A percentile compares a stretch with the other conserved stretches of the same genome.
Evolutionary conservation across 2,888 invertebrate genomes (phyloP).

Genomic region (Diabrotica balteata): DNA sequence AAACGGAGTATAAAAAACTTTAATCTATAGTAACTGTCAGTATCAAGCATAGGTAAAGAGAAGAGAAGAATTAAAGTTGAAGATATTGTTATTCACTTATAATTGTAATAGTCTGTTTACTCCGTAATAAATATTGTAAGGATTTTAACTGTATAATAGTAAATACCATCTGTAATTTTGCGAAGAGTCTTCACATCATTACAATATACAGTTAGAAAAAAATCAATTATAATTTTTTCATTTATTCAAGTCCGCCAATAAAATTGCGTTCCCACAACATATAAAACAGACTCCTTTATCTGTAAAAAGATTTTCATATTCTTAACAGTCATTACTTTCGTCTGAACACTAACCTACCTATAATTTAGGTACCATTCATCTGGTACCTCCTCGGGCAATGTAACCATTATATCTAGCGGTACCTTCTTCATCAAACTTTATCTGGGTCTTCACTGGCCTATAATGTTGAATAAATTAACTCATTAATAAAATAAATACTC

Average conservation of each 20-base stretch:
- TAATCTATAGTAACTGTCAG: too few relatives aligned
- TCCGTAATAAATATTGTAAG: too few relatives aligned
- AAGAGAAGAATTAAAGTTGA: too few relatives aligned
- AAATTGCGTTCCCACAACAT: neutral
- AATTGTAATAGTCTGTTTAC: too few relatives aligned
- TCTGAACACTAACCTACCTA: conserved; percentile 33
- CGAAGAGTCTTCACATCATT: too few relatives aligned
- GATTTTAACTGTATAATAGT: too few relatives aligned
- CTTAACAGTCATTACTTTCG: conserved; percentile 27
- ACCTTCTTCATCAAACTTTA: conserved; percentile 33
- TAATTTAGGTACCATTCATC: conserved; percentile 32
- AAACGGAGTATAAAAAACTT: too few relatives aligned
- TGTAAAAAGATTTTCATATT: conserved; percentile 16
- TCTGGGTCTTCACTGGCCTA: conserved; percentile 31
- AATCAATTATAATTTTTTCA: too few relatives aligned
- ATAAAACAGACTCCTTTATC: conserved; percentile 6
- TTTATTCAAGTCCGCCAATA: neutral
- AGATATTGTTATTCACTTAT: too few relatives aligned
- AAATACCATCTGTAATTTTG: too few relatives aligned
- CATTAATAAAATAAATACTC: conserved; percentile 27
- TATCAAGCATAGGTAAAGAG: too few relatives aligned
- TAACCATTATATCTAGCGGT: conserved; percentile 39
- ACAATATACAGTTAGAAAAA: too few relatives aligned
- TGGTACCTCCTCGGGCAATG: conserved; percentile 28
- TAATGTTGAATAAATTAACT: conserved; percentile 30